Base-by-base conservation (phyloP, 2,113 vertebrate species). In the Connochaetes taurinus region DNA sequence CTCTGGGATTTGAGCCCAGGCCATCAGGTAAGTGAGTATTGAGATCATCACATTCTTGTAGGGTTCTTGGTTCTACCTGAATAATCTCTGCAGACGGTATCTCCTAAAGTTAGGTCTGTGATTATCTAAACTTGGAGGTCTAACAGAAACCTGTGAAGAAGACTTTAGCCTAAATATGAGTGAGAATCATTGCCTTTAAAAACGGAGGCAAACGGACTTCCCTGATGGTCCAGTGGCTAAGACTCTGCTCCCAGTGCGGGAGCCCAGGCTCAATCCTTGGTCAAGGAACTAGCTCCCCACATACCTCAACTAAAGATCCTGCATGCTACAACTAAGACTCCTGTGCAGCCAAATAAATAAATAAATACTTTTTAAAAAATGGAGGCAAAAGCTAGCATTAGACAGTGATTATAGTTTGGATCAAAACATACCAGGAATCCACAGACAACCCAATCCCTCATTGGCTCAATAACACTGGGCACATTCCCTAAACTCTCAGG, bases 401-500 rank as follows among this genome's bases (percentile, higher is more conserved):
- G 27, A 74, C 16, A 78, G 5, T 62, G 45, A 87, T 52, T 91
- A 2, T 55, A 87, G 89, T 82, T 91, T 87, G 2, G 50, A 71
- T 36, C 23, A 82, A 95, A 96, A 80, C 23, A 62, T 29, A 95
- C 4, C 29, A 92, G 47, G 15, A 97, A 87, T 57, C 21, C 90
- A 94, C 52, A 87, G 85, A 57, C 55, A 91, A 78, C 36, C 11
- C 2, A 67, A 14, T 83, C 33, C 86, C 8, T 84, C 14, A 29
- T 11, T 64, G 17, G 40, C 47, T 96, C 7, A 84, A n/a, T 16
- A 57, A 58, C n/a, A 29, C 57, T 85, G 27, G 13, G 33, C 27
- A 86, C 45, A 13, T 76, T 91, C 53, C 62, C 40, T 87, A 92
- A 67, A 81, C 16, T 50, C 14, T 87, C 53, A 76, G 17, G 40